phyloP scores from a whole-genome alignment of 1,140 invertebrate genomes.

The Dendrolimus punctatus region DNA sequence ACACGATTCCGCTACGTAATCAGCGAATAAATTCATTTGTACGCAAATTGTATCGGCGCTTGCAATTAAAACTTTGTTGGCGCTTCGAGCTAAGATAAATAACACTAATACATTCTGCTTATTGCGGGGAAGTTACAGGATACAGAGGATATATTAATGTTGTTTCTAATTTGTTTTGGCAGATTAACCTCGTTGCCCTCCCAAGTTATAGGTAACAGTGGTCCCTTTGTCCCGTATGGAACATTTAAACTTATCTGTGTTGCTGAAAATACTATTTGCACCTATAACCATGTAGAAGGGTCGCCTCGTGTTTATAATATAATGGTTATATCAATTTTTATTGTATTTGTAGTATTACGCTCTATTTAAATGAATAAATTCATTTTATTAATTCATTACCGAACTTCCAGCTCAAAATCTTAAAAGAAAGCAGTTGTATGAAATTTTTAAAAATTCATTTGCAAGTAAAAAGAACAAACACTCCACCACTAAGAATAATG shows the following conservation, averaged over 20 bases:
- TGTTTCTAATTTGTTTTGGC: constrained; percentile 68
- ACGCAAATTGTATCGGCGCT: constrained; percentile 71
- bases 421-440: no score
- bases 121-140: constrained; percentile 62
- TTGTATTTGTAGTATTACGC: not conserved
- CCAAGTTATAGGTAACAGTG: constrained; percentile 39
- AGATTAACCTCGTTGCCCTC: constrained; percentile 51
- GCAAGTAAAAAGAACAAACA: not conserved
- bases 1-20: constrained; percentile 62
- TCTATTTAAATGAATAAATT: not conserved
- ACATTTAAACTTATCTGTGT: constrained; percentile 19
- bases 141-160: constrained; percentile 68
- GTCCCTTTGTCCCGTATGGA: constrained; percentile 37
- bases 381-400: no score
- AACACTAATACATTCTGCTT: constrained; percentile 71
- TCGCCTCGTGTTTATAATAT: not conserved
- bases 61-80: constrained; percentile 71
- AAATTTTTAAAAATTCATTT: no score
- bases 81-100: constrained; percentile 67
- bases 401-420: no score
- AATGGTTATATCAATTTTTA: not conserved
- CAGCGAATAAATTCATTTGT: constrained; percentile 71
- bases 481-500: not conserved
- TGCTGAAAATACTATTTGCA: not conserved
- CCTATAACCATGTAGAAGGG: not conserved